phyloP scores from a whole-genome alignment of 2,888 invertebrate genomes.

The Drosophila formosana region DNA sequence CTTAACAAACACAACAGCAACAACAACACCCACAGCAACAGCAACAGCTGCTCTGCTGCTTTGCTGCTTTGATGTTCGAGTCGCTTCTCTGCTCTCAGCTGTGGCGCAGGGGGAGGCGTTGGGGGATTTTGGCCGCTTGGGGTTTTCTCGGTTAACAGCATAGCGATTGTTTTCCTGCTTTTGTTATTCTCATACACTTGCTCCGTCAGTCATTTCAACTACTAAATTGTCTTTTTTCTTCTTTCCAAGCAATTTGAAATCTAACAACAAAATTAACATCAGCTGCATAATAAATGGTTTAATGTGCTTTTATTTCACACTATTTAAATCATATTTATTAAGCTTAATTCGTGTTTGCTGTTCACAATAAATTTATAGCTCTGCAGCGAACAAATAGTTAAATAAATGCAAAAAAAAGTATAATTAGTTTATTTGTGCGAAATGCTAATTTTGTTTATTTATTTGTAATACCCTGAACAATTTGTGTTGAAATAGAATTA shows the following conservation, averaged over 20 bases:
- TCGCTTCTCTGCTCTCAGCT: conserved; percentile 15
- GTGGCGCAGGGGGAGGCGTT: neutral
- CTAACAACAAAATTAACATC: neutral
- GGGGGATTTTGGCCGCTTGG: conserved; percentile 3
- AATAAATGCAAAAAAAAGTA: neutral
- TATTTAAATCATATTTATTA: conserved; percentile 7
- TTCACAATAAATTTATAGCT: conserved; percentile 32
- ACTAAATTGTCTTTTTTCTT: conserved; percentile 16
- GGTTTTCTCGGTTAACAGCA: conserved; percentile 20
- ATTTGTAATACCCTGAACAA: neutral
- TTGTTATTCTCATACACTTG: conserved; percentile 10
- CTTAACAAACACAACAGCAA: conserved; percentile 20
- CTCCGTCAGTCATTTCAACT: conserved; percentile 10
- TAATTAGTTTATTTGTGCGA: neutral
- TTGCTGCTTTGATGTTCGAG: conserved; percentile 26
- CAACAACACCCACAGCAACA: conserved; percentile 9
- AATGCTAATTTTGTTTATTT: neutral
- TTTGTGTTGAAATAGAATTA: neutral
- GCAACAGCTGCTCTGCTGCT: conserved; percentile 37
- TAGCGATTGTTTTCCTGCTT: conserved; percentile 22
- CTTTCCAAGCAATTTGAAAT: conserved; percentile 13
- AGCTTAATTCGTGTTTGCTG: conserved; percentile 34
- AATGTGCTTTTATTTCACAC: neutral
- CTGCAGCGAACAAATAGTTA: neutral
- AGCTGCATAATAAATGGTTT: conserved; percentile 8